Conservation (phyloP, 92 coral and sea anemone genomes). For the Porites divaricata region DNA sequence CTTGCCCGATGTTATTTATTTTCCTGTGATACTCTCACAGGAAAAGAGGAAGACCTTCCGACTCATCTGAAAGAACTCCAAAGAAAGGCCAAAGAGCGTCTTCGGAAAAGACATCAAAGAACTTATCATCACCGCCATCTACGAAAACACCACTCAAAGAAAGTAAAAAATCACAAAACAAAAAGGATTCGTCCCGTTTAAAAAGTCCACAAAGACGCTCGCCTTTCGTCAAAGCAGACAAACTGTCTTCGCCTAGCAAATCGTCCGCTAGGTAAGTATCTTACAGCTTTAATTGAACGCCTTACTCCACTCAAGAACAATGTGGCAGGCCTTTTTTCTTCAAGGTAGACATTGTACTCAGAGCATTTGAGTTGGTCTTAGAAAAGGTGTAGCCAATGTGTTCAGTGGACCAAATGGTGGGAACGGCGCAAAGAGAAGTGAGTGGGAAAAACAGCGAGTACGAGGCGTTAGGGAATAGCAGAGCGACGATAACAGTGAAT, state of each 20-base stretch:
- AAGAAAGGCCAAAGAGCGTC: constrained; percentile 26
- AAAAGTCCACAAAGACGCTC: constrained; percentile 35
- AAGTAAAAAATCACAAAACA: constrained; percentile 17
- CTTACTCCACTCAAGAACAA: too few species aligned
- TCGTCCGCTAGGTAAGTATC: constrained; percentile 21
- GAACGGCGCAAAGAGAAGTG: too few species aligned
- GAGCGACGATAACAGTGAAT: too few species aligned
- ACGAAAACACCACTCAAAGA: constrained; percentile 2
- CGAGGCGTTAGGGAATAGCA: too few species aligned
- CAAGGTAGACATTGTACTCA: too few species aligned
- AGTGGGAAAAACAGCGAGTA: too few species aligned
- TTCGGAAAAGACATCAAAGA: background rate
- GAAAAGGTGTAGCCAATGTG: too few species aligned
- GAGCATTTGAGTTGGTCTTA: too few species aligned
- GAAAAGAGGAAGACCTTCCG: constrained; percentile 47
- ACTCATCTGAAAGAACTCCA: constrained; percentile 21
- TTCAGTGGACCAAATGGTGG: too few species aligned
- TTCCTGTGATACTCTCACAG: background rate
- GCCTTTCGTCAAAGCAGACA: constrained; percentile 24
- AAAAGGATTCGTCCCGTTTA: constrained; percentile 12
- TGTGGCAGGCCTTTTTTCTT: too few species aligned
- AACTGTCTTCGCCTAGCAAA: constrained; percentile 10
- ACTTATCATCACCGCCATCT: background rate
- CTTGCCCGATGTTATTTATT: too few species aligned
- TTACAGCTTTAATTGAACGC: too few species aligned